These are phyloP conservation scores for Psittacula echo DNA, from an alignment of 2,797 vertebrate genomes.

Conservation along the genomic window DNA sequence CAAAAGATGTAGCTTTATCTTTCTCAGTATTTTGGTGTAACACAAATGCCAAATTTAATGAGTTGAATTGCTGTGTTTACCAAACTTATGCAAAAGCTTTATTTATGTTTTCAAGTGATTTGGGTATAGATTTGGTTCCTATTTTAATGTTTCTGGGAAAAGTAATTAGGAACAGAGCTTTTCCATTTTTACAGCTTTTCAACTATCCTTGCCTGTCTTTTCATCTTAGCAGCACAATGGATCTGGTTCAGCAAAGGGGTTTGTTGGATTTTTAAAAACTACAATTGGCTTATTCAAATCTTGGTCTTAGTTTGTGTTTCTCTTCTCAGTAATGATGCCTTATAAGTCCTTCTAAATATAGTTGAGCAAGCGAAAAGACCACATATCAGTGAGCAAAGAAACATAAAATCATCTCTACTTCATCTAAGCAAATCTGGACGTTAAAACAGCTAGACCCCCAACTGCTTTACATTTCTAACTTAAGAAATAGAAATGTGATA, in stretches of 20 bases:
- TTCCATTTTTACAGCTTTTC: neutral
- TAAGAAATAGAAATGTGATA: constrained; percentile 33
- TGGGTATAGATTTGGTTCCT: neutral
- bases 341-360: neutral
- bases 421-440: constrained; percentile 14
- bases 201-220: neutral
- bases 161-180: neutral
- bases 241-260: neutral
- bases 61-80: neutral
- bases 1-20: neutral
- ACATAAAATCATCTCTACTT: constrained; percentile 4
- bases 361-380: neutral
- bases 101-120: neutral
- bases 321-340: neutral
- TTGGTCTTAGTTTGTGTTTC: neutral
- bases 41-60: neutral
- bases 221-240: neutral
- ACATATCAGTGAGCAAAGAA: neutral
- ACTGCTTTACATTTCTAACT: constrained; percentile 41
- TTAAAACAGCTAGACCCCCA: constrained; percentile 39
- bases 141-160: neutral
- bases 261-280: neutral
- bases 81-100: neutral
- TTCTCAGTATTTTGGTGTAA: neutral
- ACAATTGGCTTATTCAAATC: neutral